These are phyloP conservation scores for Phortica variegata DNA, from an alignment of 1,140 invertebrate species.

Conservation along the genomic window DNA sequence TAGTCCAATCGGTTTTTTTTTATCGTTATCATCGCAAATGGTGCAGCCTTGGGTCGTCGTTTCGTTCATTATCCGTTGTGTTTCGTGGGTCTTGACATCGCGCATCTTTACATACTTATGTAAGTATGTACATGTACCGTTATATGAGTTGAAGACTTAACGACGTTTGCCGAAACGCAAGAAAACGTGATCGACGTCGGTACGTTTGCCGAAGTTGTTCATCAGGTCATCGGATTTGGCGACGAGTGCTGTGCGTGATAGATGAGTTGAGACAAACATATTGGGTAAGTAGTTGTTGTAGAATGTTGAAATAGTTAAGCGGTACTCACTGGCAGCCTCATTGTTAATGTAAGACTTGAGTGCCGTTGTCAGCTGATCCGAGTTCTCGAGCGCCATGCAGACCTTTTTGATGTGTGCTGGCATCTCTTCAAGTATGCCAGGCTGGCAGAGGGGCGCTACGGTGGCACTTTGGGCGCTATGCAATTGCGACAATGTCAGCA, in stretches of 20 bases:
- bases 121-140: too few relatives aligned
- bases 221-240: slow-evolving; percentile 44
- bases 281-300: not conserved
- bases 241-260: slow-evolving; percentile 39
- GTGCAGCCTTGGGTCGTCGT: slow-evolving; percentile 13
- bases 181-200: slow-evolving; percentile 77
- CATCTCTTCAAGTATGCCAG: slow-evolving; percentile 51
- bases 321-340: slow-evolving; percentile 46
- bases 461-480: slow-evolving; percentile 19
- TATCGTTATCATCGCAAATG: slow-evolving; percentile 26
- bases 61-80: too few relatives aligned
- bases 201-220: slow-evolving; percentile 65
- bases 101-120: too few relatives aligned
- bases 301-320: too few relatives aligned
- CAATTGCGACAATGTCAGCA: slow-evolving; percentile 23
- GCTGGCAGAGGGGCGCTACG: slow-evolving; percentile 41
- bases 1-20: slow-evolving; percentile 4
- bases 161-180: slow-evolving; percentile 70
- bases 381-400: slow-evolving; percentile 51
- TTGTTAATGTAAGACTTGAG: slow-evolving; percentile 52
- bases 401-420: slow-evolving; percentile 52
- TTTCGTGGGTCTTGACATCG: too few relatives aligned
- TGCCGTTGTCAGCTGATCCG: slow-evolving; percentile 45
- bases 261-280: not conserved
- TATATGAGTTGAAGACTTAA: too few relatives aligned